These are phyloP conservation scores for Zeuzera pyrina DNA, from an alignment of 2,888 invertebrate species.

Conservation along the genomic window DNA sequence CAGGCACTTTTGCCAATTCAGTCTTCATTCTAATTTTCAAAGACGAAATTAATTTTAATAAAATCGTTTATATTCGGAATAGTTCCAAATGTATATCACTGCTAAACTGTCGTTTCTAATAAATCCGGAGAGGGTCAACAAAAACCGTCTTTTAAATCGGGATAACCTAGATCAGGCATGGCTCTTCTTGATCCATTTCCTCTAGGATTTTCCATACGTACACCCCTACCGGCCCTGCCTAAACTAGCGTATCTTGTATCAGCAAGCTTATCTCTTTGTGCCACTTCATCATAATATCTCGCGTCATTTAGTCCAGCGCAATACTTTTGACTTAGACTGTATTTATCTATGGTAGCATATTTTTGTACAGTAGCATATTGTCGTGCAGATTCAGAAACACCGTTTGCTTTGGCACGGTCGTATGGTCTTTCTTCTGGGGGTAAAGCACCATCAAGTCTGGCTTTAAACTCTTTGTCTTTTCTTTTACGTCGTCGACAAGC, in stretches of 20 bases:
- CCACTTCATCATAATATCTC: conserved; percentile 66
- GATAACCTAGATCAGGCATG: conserved; percentile 66
- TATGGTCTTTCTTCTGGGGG: conserved; percentile 74
- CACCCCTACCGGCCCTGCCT: conserved; percentile 54
- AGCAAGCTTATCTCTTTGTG: conserved; percentile 65
- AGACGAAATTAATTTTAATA: background rate
- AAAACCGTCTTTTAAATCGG: conserved; percentile 79
- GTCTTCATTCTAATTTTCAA: conserved; percentile 43
- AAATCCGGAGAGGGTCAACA: conserved; percentile 78
- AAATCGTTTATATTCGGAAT: conserved; percentile 13
- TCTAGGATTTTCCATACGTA: conserved; percentile 49
- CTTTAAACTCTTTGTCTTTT: conserved; percentile 75
- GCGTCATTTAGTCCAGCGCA: conserved; percentile 68
- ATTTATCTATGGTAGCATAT: conserved; percentile 69
- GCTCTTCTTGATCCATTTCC: conserved; percentile 56
- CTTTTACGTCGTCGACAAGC: conserved; percentile 74
- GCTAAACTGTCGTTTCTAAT: conserved; percentile 55
- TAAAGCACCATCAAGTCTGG: conserved; percentile 71
- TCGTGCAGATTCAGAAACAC: conserved; percentile 49
- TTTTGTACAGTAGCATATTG: conserved; percentile 68
- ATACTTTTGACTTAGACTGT: conserved; percentile 68
- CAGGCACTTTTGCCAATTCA: conserved; percentile 63
- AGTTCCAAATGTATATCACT: conserved; percentile 21
- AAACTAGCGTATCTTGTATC: conserved; percentile 67
- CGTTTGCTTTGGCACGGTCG: conserved; percentile 72